Conservation (phyloP, 2,888 invertebrate genomes). For the Cyclophora punctaria region DNA sequence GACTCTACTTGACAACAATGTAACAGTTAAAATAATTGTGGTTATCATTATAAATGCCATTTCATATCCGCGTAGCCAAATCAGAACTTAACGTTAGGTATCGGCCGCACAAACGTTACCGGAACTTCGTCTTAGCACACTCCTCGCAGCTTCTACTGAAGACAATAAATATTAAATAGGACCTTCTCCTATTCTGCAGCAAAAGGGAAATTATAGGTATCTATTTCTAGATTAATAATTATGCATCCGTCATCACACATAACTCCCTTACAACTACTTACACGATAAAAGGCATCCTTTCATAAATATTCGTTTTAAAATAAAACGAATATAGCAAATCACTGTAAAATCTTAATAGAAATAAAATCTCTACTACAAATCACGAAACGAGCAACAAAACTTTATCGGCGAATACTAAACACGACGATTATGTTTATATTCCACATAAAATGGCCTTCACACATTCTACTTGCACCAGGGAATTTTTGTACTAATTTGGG, state of each 20-base stretch:
- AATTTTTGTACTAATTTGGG: slow-evolving; percentile 64
- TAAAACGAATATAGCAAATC: slow-evolving; percentile 53
- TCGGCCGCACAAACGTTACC: slow-evolving; percentile 30
- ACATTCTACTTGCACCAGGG: slow-evolving; percentile 45
- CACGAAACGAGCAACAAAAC: slow-evolving; percentile 61
- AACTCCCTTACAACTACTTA: slow-evolving; percentile 64
- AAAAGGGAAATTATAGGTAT: slow-evolving; percentile 42
- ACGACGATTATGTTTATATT: slow-evolving; percentile 34
- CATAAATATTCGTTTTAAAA: slow-evolving; percentile 53
- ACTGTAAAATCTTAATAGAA: slow-evolving; percentile 44
- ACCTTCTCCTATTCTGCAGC: slow-evolving; percentile 45
- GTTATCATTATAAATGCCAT: slow-evolving; percentile 61
- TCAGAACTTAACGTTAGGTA: slow-evolving; percentile 43
- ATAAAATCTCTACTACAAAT: slow-evolving; percentile 51
- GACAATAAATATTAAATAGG: slow-evolving; percentile 38
- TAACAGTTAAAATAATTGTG: slow-evolving; percentile 62
- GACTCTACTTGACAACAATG: slow-evolving; percentile 66
- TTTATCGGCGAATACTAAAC: slow-evolving; percentile 48
- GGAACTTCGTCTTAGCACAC: slow-evolving; percentile 36
- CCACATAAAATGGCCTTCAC: slow-evolving; percentile 47
- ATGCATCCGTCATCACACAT: slow-evolving; percentile 45
- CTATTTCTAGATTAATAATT: slow-evolving; percentile 48
- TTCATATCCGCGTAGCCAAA: slow-evolving; percentile 46
- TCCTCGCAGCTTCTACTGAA: slow-evolving; percentile 36
- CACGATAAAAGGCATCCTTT: slow-evolving; percentile 69